Percentiles rank a stretch among this genome's conserved stretches.
These are phyloP conservation scores for Amphiprion percula DNA, from an alignment of 2,113 vertebrate species.

Conservation along the genomic window DNA sequence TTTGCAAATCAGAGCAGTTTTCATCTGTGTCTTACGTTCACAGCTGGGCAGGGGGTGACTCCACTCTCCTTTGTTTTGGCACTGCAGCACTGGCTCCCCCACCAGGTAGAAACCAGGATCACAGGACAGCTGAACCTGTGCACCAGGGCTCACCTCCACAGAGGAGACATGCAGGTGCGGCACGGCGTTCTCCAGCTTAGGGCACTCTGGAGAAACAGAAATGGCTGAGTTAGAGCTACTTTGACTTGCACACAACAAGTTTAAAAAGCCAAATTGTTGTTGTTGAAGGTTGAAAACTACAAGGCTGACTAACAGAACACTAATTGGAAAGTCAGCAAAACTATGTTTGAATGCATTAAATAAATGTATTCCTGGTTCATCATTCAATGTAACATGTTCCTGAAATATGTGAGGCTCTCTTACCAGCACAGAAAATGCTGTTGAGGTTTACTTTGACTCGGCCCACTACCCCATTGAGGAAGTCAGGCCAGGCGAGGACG, in stretches of 20 bases:
- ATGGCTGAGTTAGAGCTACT: neutral
- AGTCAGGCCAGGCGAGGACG: slow-evolving; percentile 97
- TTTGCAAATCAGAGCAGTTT: neutral
- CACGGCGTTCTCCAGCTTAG: slow-evolving; percentile 86
- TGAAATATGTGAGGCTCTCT: slow-evolving; percentile 42
- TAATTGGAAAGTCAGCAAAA: neutral
- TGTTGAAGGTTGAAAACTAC: too few species aligned
- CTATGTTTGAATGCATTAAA: neutral
- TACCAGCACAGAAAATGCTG: slow-evolving; percentile 96
- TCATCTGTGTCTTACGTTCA: slow-evolving; percentile 88
- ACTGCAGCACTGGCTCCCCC: slow-evolving; percentile 91
- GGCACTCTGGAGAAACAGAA: slow-evolving; percentile 87
- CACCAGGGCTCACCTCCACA: slow-evolving; percentile 88
- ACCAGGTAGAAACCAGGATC: slow-evolving; percentile 95
- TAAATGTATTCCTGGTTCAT: neutral
- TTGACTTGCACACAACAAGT: neutral
- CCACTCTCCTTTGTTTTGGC: slow-evolving; percentile 95
- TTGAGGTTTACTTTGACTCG: slow-evolving; percentile 92
- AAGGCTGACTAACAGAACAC: too few species aligned
- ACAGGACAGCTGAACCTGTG: slow-evolving; percentile 92
- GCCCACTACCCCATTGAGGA: slow-evolving; percentile 91
- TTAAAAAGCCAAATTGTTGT: too few species aligned
- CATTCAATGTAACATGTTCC: neutral
- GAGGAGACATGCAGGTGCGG: slow-evolving; percentile 88
- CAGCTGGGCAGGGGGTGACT: slow-evolving; percentile 91